These are phyloP conservation scores for Botrylloides violaceus DNA, from an alignment of 23 tunicate genomes.

Conservation along the genomic window DNA sequence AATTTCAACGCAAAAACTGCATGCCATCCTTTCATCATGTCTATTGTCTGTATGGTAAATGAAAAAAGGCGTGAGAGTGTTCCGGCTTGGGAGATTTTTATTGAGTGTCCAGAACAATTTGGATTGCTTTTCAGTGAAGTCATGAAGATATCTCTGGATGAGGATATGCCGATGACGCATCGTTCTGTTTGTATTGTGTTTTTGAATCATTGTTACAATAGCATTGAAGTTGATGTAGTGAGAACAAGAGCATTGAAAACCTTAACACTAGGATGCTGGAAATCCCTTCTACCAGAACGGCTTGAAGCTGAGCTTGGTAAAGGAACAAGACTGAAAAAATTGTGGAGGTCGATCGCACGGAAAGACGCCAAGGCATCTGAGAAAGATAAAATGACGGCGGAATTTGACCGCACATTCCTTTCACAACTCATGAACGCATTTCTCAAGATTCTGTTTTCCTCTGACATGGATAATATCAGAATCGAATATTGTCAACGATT, in stretches of 20 bases:
- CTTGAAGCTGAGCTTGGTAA: slow-evolving; percentile 62
- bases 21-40: slow-evolving; percentile 56
- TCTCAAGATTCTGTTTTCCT: slow-evolving; percentile 51
- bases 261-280: slow-evolving; percentile 69
- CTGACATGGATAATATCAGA: slow-evolving; percentile 41
- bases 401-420: slow-evolving; percentile 61
- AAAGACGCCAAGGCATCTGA: slow-evolving; percentile 84
- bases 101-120: slow-evolving; percentile 63
- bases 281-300: slow-evolving; percentile 53
- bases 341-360: slow-evolving; percentile 61
- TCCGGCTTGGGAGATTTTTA: slow-evolving; percentile 90
- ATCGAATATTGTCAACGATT: slow-evolving; percentile 83
- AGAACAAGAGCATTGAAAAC: slow-evolving; percentile 65
- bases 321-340: slow-evolving; percentile 57
- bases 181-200: slow-evolving; percentile 76
- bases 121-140: slow-evolving; percentile 53
- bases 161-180: slow-evolving; percentile 36
- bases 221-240: slow-evolving; percentile 91
- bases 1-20: slow-evolving; percentile 48
- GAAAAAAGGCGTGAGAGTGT: slow-evolving; percentile 83
- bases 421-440: slow-evolving; percentile 54
- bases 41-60: slow-evolving; percentile 90
- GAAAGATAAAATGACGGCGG: slow-evolving; percentile 31
- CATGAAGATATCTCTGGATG: slow-evolving; percentile 58
- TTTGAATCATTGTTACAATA: slow-evolving; percentile 91